Evolutionary conservation across 2,797 vertebrate species (phyloP).

Genomic region (Ceyx erithaca): DNA sequence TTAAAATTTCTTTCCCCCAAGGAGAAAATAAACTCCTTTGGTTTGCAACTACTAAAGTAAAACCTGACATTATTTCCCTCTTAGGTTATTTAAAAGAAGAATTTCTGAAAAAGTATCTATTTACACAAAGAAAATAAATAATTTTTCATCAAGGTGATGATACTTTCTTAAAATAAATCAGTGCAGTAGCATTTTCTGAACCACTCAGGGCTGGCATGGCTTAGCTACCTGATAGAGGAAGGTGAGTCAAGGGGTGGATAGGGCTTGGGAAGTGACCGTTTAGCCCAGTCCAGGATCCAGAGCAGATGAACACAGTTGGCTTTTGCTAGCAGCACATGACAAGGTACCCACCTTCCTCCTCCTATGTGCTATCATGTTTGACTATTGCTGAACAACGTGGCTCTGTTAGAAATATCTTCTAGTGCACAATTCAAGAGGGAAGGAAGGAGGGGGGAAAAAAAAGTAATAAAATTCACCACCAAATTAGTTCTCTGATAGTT

Average conservation of each 20-base stretch:
- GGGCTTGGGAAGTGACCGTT: not conserved
- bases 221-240: not conserved
- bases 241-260: not conserved
- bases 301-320: not conserved
- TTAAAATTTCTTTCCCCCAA: not conserved
- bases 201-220: not conserved
- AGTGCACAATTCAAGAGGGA: not conserved
- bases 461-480: not conserved
- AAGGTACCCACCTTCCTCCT: not conserved
- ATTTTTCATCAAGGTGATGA: not conserved
- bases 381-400: not conserved
- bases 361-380: fast-evolving
- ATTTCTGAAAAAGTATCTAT: not conserved
- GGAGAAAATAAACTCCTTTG: not conserved
- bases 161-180: not conserved
- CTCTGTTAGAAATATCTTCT: not conserved
- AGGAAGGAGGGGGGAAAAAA: not conserved
- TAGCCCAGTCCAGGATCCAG: not conserved
- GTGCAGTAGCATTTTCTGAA: not conserved
- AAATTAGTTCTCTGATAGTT: constrained; percentile 1
- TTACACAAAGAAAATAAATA: not conserved
- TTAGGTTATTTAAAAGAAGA: not conserved
- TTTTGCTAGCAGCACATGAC: not conserved
- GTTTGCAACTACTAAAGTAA: not conserved
- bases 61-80: not conserved